Evolutionary conservation across 2,113 vertebrate species (phyloP), one percentile per base, ranked within the genome.

Genomic region (Cettia cetti): DNA sequence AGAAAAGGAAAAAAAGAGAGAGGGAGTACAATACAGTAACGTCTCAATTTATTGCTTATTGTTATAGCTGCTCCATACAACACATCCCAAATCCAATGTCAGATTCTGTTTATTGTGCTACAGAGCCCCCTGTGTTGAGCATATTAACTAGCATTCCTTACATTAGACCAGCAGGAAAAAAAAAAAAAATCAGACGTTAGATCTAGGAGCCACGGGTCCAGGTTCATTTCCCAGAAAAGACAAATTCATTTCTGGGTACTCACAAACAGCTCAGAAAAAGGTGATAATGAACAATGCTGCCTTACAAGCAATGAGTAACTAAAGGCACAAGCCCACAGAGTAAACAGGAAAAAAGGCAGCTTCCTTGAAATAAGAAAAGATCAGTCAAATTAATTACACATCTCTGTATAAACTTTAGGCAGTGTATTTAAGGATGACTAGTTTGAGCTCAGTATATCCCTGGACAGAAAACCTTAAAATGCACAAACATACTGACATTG

Each of bases 111-210:
- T 94, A 70, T 92, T 89, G 92, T 75, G 70, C 87, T 96, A 72
- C 52, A 96, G 87, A 97, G 91, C 89, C 90, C 82, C 95, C 95
- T 97, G 59, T 72, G 86, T 91, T 85, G 66, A 94, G 86, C 31
- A 61, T 66, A 82, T 80, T 89, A 91, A 64, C 77, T 42, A 71
- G 35, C 37, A 88, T 80, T 82, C 49, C 57, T 90, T 93, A 66
- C 16, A 57, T 64, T 87, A 91, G 59, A 71, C 42, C 79, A 88
- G 56, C 83, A 86, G 61, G 59, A 44, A 65, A 35, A 88, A 50
- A 82, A 40, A 2, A 27, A 50, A 82, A 40, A 2, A 27, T 23
- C 60, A 33, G 23, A 61, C 27, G 35, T 82, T 65, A 82, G 59
- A 87, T 56, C 44, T 74, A 72, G 88, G 37, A 93, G 56, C 19